Percentiles rank a stretch among this genome's conserved stretches.
phyloP scores from a whole-genome alignment of 2,888 invertebrate genomes.

The Meteorus colon region DNA sequence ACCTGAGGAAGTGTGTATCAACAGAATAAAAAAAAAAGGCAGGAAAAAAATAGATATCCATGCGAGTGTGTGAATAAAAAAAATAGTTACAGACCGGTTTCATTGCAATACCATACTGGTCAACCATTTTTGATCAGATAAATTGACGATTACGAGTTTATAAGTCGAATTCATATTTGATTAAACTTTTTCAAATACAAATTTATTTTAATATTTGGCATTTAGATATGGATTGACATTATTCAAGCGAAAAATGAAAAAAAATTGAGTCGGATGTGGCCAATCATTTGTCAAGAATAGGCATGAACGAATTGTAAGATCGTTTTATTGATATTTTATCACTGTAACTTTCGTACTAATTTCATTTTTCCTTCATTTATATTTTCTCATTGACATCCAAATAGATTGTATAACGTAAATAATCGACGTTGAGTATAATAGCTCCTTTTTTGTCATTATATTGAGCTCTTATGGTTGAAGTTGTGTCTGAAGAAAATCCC shows the following conservation, averaged over 20 bases:
- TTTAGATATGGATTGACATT: too few species aligned
- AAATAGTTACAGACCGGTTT: background rate
- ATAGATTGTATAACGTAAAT: slow-evolving; percentile 56
- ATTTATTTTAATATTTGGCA: too few species aligned
- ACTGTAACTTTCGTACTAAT: background rate
- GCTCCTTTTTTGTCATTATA: slow-evolving; percentile 56
- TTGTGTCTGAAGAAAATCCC: slow-evolving; percentile 39
- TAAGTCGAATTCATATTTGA: background rate
- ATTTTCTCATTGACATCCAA: slow-evolving; percentile 2
- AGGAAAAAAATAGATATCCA: background rate
- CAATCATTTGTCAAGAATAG: too few species aligned
- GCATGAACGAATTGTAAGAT: background rate
- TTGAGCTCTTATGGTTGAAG: slow-evolving; percentile 32
- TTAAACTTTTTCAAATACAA: background rate
- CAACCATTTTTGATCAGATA: background rate
- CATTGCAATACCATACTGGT: background rate
- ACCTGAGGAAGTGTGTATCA: slow-evolving; percentile 28
- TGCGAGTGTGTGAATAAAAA: background rate
- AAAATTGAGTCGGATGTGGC: too few species aligned
- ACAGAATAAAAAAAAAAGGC: background rate
- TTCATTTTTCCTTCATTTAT: slow-evolving; percentile 8
- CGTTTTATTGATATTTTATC: background rate
- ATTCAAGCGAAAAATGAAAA: background rate
- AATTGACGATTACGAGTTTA: background rate
- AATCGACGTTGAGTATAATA: slow-evolving; percentile 48